These are phyloP conservation scores for Grammomys dolichurus DNA, from an alignment of 2,113 vertebrate genomes.

Conservation along the genomic window DNA sequence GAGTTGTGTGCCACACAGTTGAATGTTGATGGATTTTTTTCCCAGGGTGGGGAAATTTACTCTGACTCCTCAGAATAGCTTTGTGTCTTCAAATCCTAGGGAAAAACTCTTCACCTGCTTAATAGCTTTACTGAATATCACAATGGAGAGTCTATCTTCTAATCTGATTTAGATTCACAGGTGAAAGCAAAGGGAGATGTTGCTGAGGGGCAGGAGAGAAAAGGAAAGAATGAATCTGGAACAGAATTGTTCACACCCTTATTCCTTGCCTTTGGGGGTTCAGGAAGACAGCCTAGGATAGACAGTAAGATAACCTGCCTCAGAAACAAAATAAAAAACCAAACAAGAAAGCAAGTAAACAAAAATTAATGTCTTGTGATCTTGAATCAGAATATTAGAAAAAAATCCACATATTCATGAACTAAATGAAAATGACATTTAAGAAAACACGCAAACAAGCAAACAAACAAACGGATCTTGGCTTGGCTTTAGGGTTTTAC, in stretches of 20 bases:
- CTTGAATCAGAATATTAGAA: not conserved
- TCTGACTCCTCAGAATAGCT: not conserved
- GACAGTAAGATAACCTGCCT: not conserved
- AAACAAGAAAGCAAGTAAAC: not conserved
- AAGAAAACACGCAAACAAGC: not conserved
- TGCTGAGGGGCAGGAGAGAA: not conserved
- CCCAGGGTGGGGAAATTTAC: not conserved
- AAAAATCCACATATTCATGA: not conserved
- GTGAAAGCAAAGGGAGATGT: not conserved
- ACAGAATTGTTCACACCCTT: not conserved
- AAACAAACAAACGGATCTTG: not conserved
- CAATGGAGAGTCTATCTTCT: not conserved
- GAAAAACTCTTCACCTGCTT: not conserved
- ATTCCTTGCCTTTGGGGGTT: not conserved
- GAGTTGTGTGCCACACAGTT: not conserved
- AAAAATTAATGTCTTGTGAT: not conserved
- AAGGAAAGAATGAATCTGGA: not conserved
- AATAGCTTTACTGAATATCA: not conserved
- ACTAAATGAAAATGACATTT: not conserved
- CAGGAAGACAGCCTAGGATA: not conserved
- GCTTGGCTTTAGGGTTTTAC: not conserved
- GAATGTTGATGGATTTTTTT: not conserved
- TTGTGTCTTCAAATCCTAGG: not conserved
- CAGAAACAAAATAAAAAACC: not conserved
- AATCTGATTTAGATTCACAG: not conserved